A percentile compares a stretch with the other conserved stretches of the same genome.
phyloP scores from a whole-genome alignment of 1,140 invertebrate species.

The Cotesia glomerata region DNA sequence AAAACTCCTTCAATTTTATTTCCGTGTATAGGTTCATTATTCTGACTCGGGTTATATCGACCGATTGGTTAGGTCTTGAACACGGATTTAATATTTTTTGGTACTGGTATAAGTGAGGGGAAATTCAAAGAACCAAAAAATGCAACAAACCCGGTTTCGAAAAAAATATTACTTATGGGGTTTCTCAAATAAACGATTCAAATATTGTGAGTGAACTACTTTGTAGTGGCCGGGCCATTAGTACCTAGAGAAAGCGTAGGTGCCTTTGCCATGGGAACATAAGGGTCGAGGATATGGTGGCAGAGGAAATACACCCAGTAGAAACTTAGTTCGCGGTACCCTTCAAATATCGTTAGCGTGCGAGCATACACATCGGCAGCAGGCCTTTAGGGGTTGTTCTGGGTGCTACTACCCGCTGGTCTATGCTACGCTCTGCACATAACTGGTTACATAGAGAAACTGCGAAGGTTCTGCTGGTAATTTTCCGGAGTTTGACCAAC shows the following conservation, averaged over 20 bases:
- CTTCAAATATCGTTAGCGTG: slow-evolving; percentile 59
- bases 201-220: background rate
- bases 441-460: too few species aligned
- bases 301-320: slow-evolving; percentile 31
- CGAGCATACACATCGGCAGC: slow-evolving; percentile 27
- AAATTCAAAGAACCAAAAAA: too few species aligned
- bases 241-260: slow-evolving; percentile 17
- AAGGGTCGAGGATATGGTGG: background rate
- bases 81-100: too few species aligned
- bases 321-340: slow-evolving; percentile 48
- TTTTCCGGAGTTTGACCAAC: slow-evolving; percentile 53
- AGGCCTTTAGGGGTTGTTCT: background rate
- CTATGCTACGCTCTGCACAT: too few species aligned
- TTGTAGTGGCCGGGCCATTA: background rate
- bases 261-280: slow-evolving; percentile 43
- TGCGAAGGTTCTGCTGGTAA: slow-evolving; percentile 42
- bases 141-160: too few species aligned
- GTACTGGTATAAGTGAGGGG: too few species aligned
- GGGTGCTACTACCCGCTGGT: too few species aligned
- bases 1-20: too few species aligned
- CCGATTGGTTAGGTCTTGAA: too few species aligned
- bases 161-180: background rate
- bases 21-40: too few species aligned
- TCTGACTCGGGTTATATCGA: too few species aligned
- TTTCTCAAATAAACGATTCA: background rate